Percentiles rank a stretch among this genome's conserved stretches.
phyloP scores from a whole-genome alignment of 2,888 invertebrate species.

The Patella pellucida region DNA sequence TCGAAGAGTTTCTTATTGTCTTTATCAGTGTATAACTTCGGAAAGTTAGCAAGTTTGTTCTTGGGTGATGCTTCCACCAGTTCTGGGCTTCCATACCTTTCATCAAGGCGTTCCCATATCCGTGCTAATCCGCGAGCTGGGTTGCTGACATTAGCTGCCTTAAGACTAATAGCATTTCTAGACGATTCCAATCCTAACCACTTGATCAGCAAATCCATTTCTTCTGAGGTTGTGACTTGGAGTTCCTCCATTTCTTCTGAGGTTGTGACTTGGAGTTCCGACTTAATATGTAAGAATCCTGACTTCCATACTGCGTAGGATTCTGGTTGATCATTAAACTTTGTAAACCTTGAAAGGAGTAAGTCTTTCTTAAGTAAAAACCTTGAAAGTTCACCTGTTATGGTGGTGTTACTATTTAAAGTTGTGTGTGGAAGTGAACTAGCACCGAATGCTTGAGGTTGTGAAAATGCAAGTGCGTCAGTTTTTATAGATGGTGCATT shows the following conservation, averaged over 20 bases:
- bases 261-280: slow-evolving; percentile 12
- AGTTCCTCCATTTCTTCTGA: too few species aligned
- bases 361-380: slow-evolving; percentile 23
- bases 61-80: slow-evolving; percentile 26
- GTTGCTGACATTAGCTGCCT: slow-evolving; percentile 21
- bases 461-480: too few species aligned
- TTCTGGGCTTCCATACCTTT: slow-evolving; percentile 29
- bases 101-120: slow-evolving; percentile 29
- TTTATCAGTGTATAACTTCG: slow-evolving; percentile 17
- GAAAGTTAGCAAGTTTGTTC: slow-evolving; percentile 22
- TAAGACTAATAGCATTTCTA: slow-evolving; percentile 23
- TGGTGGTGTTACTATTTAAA: too few species aligned
- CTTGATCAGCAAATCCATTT: slow-evolving; percentile 26
- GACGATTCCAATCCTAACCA: slow-evolving; percentile 29
- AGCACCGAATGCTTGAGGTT: too few species aligned
- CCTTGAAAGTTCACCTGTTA: not conserved
- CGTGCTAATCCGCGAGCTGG: slow-evolving; percentile 17
- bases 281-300: slow-evolving; percentile 19
- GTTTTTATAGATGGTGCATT: too few species aligned
- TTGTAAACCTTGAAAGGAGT: slow-evolving; percentile 16
- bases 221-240: slow-evolving; percentile 15
- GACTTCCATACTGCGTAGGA: slow-evolving; percentile 18
- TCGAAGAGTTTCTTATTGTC: slow-evolving; percentile 30
- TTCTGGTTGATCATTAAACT: slow-evolving; percentile 23
- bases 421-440: too few species aligned